Percentiles rank a stretch among this genome's conserved stretches.
Conservation (phyloP, 2,888 invertebrate species). For the Gasteruption jaculator region DNA sequence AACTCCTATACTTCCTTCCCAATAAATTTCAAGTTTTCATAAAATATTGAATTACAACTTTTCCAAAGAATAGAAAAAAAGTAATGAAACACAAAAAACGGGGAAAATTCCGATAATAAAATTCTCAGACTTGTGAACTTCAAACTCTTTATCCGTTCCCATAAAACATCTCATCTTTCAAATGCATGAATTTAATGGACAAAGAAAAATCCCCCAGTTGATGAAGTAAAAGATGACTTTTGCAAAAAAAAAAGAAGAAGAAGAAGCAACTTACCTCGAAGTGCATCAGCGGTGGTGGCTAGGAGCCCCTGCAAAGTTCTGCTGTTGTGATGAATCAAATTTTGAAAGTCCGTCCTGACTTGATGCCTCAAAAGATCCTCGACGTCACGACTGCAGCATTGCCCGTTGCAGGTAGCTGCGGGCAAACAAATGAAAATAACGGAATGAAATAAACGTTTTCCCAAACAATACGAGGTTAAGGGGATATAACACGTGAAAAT, state of each 20-base stretch:
- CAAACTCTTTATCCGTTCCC: too few species aligned
- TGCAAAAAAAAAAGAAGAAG: constrained; percentile 3
- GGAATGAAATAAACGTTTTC: not conserved
- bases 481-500: not conserved
- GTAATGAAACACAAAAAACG: too few species aligned
- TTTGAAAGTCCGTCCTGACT: constrained; percentile 64
- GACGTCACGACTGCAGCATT: constrained; percentile 66
- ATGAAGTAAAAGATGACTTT: not conserved
- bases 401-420: constrained; percentile 61
- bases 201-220: too few species aligned
- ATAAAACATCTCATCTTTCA: too few species aligned
- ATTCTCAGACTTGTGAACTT: too few species aligned
- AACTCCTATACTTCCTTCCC: too few species aligned
- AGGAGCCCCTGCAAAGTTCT: constrained; percentile 72
- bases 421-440: constrained; percentile 8
- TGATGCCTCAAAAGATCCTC: constrained; percentile 60
- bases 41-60: too few species aligned
- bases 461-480: too few species aligned
- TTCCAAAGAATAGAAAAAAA: too few species aligned
- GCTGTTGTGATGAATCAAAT: constrained; percentile 63
- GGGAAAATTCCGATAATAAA: too few species aligned
- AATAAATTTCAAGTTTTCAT: too few species aligned
- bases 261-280: constrained; percentile 64
- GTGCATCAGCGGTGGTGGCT: constrained; percentile 66
- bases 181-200: too few species aligned